Base-by-base conservation (phyloP, 2,797 vertebrate genomes). In the Ptychobarbus kaznakovi region DNA sequence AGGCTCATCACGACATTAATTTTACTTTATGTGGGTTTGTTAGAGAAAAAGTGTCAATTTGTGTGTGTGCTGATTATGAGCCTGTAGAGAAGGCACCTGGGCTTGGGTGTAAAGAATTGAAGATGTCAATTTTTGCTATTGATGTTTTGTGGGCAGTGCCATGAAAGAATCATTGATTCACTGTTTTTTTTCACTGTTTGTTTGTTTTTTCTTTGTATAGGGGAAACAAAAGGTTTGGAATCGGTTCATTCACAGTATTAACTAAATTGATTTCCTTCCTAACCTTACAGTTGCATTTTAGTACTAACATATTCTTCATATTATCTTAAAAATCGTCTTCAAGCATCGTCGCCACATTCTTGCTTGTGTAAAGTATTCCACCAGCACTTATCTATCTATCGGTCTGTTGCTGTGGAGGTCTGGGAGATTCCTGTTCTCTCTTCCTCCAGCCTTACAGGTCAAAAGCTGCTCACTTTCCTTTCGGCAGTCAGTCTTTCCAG, bases 151-250 rank as follows among this genome's bases (percentile, higher is more conserved):
- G n/a, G n/a, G 63, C 42, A 61, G n/a, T 85, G 84, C 32, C 69
- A 66, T 85, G 16, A 73, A 80, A 72, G n/a, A n/a, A n/a, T n/a
- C n/a, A n/a, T n/a, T n/a, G n/a, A n/a, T n/a, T 72, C 89, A 72
- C 53, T 49, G 49, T n/a, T 90, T 90, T 93, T 93, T 92, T 40
- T 87, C 66, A 81, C 65, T 82, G 84, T 92, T 89, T 90, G 88
- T 88, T 2, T 91, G 87, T 93, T 87, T 81, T 80, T 89, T 89
- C 83, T 91, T 83, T 93, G 74, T 87, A 28, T 95, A 99, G 98
- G 97, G 96, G 91, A 96, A 96, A 53, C 96, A 97, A 90, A 97
- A 99, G 98, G 98, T 99, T 98, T 97, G 97, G 92, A 94, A 93
- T 73, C 81, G 91, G 88, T 93, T 88, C 7, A 3, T 89, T 82